A percentile compares a stretch with the other conserved stretches of the same genome.
Evolutionary conservation across 2,888 invertebrate species (phyloP).

Genomic region (Lepidocyrtoides sp.): DNA sequence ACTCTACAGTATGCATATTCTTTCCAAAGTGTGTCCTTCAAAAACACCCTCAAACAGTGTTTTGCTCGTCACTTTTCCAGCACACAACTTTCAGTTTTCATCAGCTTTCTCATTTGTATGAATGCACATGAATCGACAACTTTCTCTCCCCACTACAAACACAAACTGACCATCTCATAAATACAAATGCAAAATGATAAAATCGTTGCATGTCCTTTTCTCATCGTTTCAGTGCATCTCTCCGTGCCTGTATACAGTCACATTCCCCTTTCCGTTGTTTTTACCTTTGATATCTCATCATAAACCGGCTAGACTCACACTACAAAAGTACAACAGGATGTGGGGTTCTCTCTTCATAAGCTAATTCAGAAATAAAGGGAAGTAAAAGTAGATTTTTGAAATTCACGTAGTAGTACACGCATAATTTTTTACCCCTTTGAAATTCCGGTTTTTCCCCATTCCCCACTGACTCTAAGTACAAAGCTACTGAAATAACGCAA

Average conservation of each 20-base stretch:
- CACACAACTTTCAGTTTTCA: conserved; percentile 23
- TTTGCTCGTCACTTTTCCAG: background rate
- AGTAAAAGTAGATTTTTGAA: background rate
- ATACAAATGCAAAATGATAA: conserved; percentile 31
- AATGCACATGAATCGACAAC: conserved; percentile 4
- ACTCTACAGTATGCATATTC: too few relatives aligned
- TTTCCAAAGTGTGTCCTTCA: background rate
- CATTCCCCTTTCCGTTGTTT: background rate
- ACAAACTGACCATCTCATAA: conserved; percentile 61
- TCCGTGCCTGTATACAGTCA: background rate
- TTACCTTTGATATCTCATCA: conserved; percentile 13
- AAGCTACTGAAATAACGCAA: background rate
- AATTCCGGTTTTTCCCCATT: conserved; percentile 27
- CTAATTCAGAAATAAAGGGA: too few relatives aligned
- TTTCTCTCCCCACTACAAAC: background rate
- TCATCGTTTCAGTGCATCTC: background rate
- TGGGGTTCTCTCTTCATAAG: background rate
- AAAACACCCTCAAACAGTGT: background rate
- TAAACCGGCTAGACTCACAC: background rate
- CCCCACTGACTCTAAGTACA: conserved; percentile 24
- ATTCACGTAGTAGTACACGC: background rate
- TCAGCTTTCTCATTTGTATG: background rate
- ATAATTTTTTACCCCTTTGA: conserved; percentile 11
- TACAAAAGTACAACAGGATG: background rate
- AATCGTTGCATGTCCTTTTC: conserved; percentile 19